Percentiles rank a stretch among this genome's conserved stretches.
Evolutionary conservation across 2,888 invertebrate genomes (phyloP).

Genomic region (Automeris io): DNA sequence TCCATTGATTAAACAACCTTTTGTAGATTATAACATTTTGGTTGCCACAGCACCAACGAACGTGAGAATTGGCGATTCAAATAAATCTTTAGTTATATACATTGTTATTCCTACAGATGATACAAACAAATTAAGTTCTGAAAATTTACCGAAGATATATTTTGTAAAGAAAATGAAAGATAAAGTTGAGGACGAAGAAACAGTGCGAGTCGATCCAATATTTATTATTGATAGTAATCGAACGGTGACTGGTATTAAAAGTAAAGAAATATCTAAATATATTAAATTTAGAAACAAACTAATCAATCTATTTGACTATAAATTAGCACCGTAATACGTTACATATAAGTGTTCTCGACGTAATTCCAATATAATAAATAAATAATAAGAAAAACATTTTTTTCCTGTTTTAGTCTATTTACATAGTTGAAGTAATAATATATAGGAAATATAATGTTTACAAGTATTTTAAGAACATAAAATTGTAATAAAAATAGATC

Average conservation of each 20-base stretch:
- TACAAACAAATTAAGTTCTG: slow-evolving; percentile 15
- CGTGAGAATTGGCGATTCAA: slow-evolving; percentile 29
- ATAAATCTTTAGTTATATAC: slow-evolving; percentile 41
- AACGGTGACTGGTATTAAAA: slow-evolving; percentile 55
- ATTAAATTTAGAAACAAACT: slow-evolving; percentile 51
- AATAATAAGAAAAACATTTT: too few relatives aligned
- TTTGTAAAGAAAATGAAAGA: slow-evolving; percentile 38
- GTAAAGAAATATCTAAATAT: slow-evolving; percentile 48
- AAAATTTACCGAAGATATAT: slow-evolving; percentile 47
- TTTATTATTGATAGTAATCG: slow-evolving; percentile 53
- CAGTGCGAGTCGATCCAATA: slow-evolving; percentile 35
- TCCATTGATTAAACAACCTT: slow-evolving; percentile 42
- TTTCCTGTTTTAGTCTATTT: too few relatives aligned
- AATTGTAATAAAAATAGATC: too few relatives aligned
- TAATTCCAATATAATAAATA: too few relatives aligned
- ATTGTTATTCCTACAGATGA: slow-evolving; percentile 47
- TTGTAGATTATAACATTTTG: slow-evolving; percentile 48
- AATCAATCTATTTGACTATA: slow-evolving; percentile 20
- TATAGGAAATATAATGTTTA: too few relatives aligned
- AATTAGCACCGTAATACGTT: too few relatives aligned
- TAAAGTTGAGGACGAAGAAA: slow-evolving; percentile 19
- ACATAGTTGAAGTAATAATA: too few relatives aligned
- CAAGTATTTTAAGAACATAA: too few relatives aligned
- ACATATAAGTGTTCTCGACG: too few relatives aligned
- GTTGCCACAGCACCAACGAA: slow-evolving; percentile 54